Percentiles rank a stretch among this genome's conserved stretches.
These are phyloP conservation scores for Artemia sinica DNA, from an alignment of 2,888 invertebrate species.

Conservation along the genomic window DNA sequence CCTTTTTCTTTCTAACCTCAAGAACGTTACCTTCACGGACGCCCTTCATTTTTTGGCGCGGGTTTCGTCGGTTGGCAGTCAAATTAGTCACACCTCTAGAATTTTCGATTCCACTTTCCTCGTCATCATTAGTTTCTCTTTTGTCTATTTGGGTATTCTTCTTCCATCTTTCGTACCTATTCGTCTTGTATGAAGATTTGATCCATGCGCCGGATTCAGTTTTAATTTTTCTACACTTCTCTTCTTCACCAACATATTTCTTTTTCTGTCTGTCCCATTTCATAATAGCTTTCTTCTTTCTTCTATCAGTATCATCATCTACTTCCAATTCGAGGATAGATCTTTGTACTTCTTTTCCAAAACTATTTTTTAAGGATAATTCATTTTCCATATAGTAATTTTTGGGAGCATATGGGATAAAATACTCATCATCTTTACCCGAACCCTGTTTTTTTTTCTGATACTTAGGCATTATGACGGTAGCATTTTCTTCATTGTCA, in stretches of 20 bases:
- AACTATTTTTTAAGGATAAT: conserved; percentile 54
- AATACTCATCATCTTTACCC: conserved; percentile 54
- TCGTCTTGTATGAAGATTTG: conserved; percentile 79
- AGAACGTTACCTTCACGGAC: conserved; percentile 8
- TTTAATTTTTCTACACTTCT: conserved; percentile 56
- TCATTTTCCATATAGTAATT: conserved; percentile 70
- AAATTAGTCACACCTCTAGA: conserved; percentile 10
- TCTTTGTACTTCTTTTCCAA: conserved; percentile 56
- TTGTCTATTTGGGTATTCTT: conserved; percentile 45
- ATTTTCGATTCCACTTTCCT: conserved; percentile 13
- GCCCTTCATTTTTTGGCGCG: neutral
- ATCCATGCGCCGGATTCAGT: conserved; percentile 92
- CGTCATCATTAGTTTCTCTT: conserved; percentile 26
- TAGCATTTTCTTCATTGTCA: conserved; percentile 39
- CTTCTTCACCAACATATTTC: conserved; percentile 58
- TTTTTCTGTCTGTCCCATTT: conserved; percentile 91
- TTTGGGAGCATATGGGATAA: conserved; percentile 62
- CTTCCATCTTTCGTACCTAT: conserved; percentile 71
- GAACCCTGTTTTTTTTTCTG: conserved; percentile 32
- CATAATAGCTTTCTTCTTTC: conserved; percentile 40
- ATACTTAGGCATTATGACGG: conserved; percentile 41
- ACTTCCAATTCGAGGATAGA: conserved; percentile 66
- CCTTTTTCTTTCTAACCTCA: neutral
- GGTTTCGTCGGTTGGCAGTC: conserved; percentile 3
- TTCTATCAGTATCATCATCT: conserved; percentile 51